Base-by-base conservation (phyloP, 2,888 invertebrate species). In the Platycheirus rosarum region DNA sequence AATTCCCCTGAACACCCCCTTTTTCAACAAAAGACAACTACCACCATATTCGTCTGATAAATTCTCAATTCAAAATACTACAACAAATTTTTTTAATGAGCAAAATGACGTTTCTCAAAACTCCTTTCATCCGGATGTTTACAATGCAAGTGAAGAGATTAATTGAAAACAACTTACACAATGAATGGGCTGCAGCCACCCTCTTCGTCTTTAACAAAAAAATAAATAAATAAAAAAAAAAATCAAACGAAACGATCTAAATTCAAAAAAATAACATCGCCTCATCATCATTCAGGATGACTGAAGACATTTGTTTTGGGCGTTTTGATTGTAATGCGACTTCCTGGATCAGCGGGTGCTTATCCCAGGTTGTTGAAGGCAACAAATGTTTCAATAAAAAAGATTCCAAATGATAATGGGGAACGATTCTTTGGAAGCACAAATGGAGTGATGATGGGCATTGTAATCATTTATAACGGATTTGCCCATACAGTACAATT, bases 121-220 rank as follows among this genome's bases (percentile, higher is more conserved):
- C 49, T 57, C 53, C 32, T 60, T 48, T 68, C 37, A 49, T 68
- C 69, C 82, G 82, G 82, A 82, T 82, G 82, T 82, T 82, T 82
- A 82, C 71, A 77, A 49, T 82, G 77, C 77, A 77, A 46, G n/a
- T 63, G 55, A 62, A 73, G 55, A 68, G 66, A 77, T 82, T 82
- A 62, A 44, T 82, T 82, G 68, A 44, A 77, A 73, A 51, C 53
- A 68, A 48, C 71, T 71, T 76, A 60, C 66, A 75, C 68, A 68
- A 79, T 62, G 5, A 53, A 37, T 20, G 44, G 18, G 35, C 51
- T n/a, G 26, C 66, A 35, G 46, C 51, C 35, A 42, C 66, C 53
- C 65, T n/a, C 65, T 51, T 60, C 26, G 14, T 23, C 20, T 29
- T 9, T 4, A 44, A 57, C 1, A 8, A 57, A 62, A 29, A 7